phyloP scores from a whole-genome alignment of 2,888 invertebrate genomes.

The Caenorhabditis sp. region DNA sequence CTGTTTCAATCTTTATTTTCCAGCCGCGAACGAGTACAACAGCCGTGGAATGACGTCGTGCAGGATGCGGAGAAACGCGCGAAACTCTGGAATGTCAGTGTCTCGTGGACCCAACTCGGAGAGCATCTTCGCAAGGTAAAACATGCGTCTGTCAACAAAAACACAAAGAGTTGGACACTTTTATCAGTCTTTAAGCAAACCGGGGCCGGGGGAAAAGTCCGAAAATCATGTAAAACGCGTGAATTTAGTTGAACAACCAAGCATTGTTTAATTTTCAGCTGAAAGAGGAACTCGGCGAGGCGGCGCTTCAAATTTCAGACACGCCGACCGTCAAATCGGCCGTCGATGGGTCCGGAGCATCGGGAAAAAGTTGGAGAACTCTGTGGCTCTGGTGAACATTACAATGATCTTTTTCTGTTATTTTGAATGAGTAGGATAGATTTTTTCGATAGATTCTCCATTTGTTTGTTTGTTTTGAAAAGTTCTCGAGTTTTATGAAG shows the following conservation, averaged over 20 bases:
- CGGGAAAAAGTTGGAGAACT: conserved; percentile 57
- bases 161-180: no score
- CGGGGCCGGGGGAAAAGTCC: no score
- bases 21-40: conserved; percentile 69
- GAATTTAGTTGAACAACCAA: no score
- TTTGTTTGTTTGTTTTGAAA: no score
- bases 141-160: no score
- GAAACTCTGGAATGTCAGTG: conserved; percentile 72
- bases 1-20: no score
- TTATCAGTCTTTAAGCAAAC: no score
- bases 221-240: no score
- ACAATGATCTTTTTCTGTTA: conserved; percentile 10
- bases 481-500: no score
- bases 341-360: not conserved
- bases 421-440: conserved; percentile 6
- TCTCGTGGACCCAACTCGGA: conserved; percentile 56
- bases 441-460: not conserved
- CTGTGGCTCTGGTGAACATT: conserved; percentile 52
- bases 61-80: conserved; percentile 63
- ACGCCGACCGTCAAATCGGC: conserved; percentile 26
- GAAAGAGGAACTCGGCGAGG: conserved; percentile 61
- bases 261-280: conserved; percentile 42
- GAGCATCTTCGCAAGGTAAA: conserved; percentile 56
- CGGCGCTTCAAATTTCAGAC: conserved; percentile 33
- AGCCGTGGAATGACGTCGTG: conserved; percentile 70